Evolutionary conservation across 1,140 invertebrate species (phyloP).

Genomic region (Myzus persicae): DNA sequence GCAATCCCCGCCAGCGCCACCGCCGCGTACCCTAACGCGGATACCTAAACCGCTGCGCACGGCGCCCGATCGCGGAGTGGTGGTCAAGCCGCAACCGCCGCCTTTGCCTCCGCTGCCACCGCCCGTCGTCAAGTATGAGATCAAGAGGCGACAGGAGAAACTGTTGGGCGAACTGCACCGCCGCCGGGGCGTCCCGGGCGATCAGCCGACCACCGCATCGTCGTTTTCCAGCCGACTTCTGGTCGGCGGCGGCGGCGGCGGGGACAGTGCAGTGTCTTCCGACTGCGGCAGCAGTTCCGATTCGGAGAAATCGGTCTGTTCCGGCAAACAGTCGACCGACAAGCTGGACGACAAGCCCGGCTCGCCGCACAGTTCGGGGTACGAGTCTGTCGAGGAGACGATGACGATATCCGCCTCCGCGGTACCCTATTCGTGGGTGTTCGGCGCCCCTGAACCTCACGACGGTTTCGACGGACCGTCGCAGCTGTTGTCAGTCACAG

Average conservation of each 20-base stretch:
- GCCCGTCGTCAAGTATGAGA: slow-evolving; percentile 24
- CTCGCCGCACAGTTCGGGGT: slow-evolving; percentile 20
- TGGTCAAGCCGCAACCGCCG: neutral
- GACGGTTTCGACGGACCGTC: neutral
- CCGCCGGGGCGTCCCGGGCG: neutral
- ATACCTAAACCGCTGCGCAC: neutral
- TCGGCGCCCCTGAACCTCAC: neutral
- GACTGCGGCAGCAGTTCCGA: slow-evolving; percentile 40
- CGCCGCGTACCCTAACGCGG: neutral
- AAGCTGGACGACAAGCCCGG: neutral
- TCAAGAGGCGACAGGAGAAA: slow-evolving; percentile 33
- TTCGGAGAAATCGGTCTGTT: slow-evolving; percentile 41
- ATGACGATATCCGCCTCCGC: neutral
- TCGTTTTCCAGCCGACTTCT: neutral
- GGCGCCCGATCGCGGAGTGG: neutral
- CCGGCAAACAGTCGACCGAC: neutral
- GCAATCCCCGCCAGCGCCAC: neutral
- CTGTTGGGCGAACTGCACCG: neutral
- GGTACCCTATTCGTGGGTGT: slow-evolving; percentile 58
- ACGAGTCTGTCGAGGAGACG: slow-evolving; percentile 52
- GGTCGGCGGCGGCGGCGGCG: neutral
- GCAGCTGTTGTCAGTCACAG: neutral
- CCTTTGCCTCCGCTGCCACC: neutral
- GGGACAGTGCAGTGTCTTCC: slow-evolving; percentile 18
- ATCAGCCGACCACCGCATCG: neutral